A percentile compares a stretch with the other conserved stretches of the same genome.
phyloP scores from a whole-genome alignment of 1,140 invertebrate genomes.

The Camponotus pennsylvanicus region DNA sequence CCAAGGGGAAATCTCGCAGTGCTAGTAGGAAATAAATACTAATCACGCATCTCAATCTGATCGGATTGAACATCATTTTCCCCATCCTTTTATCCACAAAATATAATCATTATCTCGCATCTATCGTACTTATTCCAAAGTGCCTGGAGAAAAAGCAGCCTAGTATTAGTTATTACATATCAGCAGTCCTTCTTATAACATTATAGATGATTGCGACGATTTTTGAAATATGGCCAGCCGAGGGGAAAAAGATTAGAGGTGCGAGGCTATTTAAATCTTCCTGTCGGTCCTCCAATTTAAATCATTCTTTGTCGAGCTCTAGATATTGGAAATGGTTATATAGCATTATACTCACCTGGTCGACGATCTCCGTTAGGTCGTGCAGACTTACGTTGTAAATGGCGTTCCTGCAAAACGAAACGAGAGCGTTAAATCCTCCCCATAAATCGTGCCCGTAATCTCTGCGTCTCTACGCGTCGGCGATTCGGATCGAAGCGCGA shows the following conservation, averaged over 20 bases:
- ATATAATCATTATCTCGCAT: too few relatives aligned
- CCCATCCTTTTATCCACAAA: too few relatives aligned
- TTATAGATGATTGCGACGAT: not conserved
- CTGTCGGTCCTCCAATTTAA: conserved; percentile 47
- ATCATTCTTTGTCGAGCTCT: conserved; percentile 55
- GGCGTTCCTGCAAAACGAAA: conserved; percentile 88
- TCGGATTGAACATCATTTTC: too few relatives aligned
- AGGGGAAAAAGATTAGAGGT: not conserved
- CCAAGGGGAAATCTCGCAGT: too few relatives aligned
- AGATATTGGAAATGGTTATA: conserved; percentile 42
- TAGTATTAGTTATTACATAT: not conserved
- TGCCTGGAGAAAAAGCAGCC: not conserved
- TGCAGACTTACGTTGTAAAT: conserved; percentile 93
- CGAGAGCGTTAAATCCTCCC: conserved; percentile 65
- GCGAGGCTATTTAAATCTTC: conserved; percentile 36
- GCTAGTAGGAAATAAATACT: too few relatives aligned
- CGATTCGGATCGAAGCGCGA: conserved; percentile 38
- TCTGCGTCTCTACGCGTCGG: conserved; percentile 32
- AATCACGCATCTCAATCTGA: too few relatives aligned
- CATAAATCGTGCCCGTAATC: conserved; percentile 70
- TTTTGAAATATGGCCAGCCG: conserved; percentile 15
- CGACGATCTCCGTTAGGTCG: conserved; percentile 89
- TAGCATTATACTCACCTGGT: conserved; percentile 86
- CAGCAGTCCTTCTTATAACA: not conserved
- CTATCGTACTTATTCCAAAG: not conserved